phyloP scores from a whole-genome alignment of 2,113 vertebrate genomes.

The Hyla sarda region DNA sequence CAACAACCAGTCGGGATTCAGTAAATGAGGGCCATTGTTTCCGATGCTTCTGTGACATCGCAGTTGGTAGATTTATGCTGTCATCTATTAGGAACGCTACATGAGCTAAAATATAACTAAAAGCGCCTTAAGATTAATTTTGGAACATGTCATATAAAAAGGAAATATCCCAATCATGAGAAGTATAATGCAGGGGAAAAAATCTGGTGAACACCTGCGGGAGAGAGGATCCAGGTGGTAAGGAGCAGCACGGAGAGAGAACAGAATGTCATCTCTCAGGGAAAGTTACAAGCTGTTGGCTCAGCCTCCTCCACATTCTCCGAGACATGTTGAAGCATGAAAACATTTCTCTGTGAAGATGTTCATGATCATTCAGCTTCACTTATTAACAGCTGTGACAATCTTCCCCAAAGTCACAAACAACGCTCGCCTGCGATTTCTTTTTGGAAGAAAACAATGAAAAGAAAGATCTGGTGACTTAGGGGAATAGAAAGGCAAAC shows the following conservation, averaged over 20 bases:
- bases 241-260: slow-evolving; percentile 7
- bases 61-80: neutral
- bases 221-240: slow-evolving; percentile 33
- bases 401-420: slow-evolving; percentile 12
- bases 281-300: slow-evolving; percentile 44
- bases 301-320: slow-evolving; percentile 51
- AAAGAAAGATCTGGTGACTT: neutral
- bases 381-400: slow-evolving; percentile 44
- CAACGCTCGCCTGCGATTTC: neutral
- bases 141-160: neutral
- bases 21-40: too few species aligned
- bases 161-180: neutral
- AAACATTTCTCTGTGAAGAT: slow-evolving; percentile 42
- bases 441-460: neutral
- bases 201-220: slow-evolving; percentile 26
- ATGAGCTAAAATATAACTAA: neutral
- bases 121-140: neutral
- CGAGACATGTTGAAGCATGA: slow-evolving; percentile 44
- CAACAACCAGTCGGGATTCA: too few species aligned
- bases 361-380: slow-evolving; percentile 46
- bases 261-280: slow-evolving; percentile 37
- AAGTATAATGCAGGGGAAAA: neutral
- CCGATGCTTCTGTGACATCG: neutral
- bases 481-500: neutral
- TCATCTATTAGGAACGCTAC: neutral